Conservation (phyloP, 2,113 vertebrate genomes). For the Notechis scutatus region DNA sequence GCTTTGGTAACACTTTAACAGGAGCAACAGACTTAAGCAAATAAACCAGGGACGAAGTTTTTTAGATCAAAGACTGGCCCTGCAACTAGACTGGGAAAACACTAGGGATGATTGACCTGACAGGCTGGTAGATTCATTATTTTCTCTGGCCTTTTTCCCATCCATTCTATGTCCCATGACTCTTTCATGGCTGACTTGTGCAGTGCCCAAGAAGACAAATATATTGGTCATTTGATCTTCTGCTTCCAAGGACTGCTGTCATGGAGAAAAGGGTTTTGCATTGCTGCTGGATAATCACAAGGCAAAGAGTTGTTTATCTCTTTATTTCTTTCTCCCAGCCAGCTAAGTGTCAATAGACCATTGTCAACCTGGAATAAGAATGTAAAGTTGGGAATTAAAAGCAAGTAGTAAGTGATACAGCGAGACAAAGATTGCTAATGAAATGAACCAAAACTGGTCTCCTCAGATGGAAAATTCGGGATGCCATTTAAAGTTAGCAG, state of each 20-base stretch:
- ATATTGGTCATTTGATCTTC: constrained; percentile 53
- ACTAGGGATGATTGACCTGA: constrained; percentile 39
- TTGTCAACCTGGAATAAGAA: constrained; percentile 47
- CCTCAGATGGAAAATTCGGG: background rate
- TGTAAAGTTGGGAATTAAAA: constrained; percentile 43
- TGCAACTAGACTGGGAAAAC: background rate
- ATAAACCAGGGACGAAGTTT: constrained; percentile 49
- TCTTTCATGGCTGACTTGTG: constrained; percentile 48
- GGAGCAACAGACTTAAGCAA: constrained; percentile 45
- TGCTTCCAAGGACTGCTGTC: constrained; percentile 48
- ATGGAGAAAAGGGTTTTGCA: constrained; percentile 30
- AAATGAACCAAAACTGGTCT: background rate
- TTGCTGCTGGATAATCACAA: constrained; percentile 44
- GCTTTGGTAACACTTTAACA: constrained; percentile 51
- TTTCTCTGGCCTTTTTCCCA: constrained; percentile 29
- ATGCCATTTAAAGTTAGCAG: background rate
- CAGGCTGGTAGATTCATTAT: constrained; percentile 19
- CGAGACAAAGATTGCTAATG: background rate
- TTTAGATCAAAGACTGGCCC: constrained; percentile 47
- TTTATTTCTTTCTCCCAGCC: constrained; percentile 41
- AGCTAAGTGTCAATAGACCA: constrained; percentile 38
- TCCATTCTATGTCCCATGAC: constrained; percentile 53
- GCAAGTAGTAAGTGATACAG: constrained; percentile 16
- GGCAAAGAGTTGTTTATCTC: constrained; percentile 32
- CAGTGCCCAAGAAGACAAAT: constrained; percentile 51